phyloP scores from a whole-genome alignment of 2,888 invertebrate genomes.

The Coelopa pilipes region DNA sequence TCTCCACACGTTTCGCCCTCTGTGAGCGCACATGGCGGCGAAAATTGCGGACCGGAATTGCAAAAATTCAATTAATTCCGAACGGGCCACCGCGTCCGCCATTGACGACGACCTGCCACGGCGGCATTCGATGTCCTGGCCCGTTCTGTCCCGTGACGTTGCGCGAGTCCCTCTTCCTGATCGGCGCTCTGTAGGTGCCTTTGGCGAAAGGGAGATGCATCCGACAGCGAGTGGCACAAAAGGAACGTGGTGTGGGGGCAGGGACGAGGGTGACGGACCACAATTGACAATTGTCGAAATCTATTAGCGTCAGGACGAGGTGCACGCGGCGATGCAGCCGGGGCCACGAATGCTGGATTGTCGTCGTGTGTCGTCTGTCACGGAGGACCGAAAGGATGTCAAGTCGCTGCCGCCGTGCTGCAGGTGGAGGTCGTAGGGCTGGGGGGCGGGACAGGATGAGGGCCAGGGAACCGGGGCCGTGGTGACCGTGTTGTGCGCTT shows the following conservation, averaged over 20 bases:
- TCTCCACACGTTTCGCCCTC: too few relatives aligned
- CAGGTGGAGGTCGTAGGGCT: background rate
- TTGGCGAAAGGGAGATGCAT: too few relatives aligned
- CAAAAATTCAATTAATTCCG: too few relatives aligned
- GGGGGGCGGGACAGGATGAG: too few relatives aligned
- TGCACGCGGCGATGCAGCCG: background rate
- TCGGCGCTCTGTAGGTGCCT: background rate
- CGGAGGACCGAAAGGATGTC: background rate
- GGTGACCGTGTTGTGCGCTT: too few relatives aligned
- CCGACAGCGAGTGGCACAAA: background rate
- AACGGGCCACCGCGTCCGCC: too few relatives aligned
- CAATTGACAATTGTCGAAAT: constrained; percentile 20
- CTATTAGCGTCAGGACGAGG: constrained; percentile 8
- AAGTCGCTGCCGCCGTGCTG: background rate
- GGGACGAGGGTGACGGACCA: background rate
- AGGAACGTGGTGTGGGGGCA: background rate
- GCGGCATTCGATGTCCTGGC: too few relatives aligned
- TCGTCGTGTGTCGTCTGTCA: background rate
- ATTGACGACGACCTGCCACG: too few relatives aligned
- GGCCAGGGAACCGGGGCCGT: too few relatives aligned
- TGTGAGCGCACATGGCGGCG: too few relatives aligned
- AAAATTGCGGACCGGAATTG: too few relatives aligned
- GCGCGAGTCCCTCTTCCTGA: constrained; percentile 5
- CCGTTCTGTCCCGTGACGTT: background rate
- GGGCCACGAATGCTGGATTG: background rate